Conservation (phyloP, 2,888 invertebrate genomes). For the Rhamnusium bicolor region DNA sequence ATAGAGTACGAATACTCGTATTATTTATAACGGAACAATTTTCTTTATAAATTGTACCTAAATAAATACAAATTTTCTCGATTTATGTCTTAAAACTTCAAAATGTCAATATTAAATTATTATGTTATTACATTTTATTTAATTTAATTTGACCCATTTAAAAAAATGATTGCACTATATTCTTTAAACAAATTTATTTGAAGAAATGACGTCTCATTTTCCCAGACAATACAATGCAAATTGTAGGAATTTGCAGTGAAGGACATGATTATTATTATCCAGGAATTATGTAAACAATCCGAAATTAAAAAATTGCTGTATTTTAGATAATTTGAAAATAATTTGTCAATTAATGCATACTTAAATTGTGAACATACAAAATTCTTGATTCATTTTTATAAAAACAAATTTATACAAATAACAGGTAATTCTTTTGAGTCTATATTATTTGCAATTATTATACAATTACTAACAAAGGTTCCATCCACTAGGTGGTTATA, state of each 20-base stretch:
- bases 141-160: neutral
- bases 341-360: neutral
- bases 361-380: neutral
- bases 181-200: too few relatives aligned
- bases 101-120: too few relatives aligned
- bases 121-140: too few relatives aligned
- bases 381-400: neutral
- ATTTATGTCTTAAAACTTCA: too few relatives aligned
- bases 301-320: slow-evolving; percentile 2
- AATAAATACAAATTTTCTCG: too few relatives aligned
- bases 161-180: too few relatives aligned
- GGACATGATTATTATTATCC: slow-evolving; percentile 3
- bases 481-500: too few relatives aligned
- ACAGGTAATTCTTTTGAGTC: neutral
- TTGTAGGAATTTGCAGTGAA: neutral
- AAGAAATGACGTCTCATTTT: neutral
- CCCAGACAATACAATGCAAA: slow-evolving; percentile 3
- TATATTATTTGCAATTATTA: too few relatives aligned
- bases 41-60: too few relatives aligned
- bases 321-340: neutral
- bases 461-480: too few relatives aligned
- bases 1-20: too few relatives aligned
- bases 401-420: neutral
- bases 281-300: slow-evolving; percentile 9
- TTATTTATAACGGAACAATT: too few relatives aligned